A percentile compares a stretch with the other conserved stretches of the same genome.
Evolutionary conservation across 2,113 vertebrate genomes (phyloP).

Genomic region (Esox niger): DNA sequence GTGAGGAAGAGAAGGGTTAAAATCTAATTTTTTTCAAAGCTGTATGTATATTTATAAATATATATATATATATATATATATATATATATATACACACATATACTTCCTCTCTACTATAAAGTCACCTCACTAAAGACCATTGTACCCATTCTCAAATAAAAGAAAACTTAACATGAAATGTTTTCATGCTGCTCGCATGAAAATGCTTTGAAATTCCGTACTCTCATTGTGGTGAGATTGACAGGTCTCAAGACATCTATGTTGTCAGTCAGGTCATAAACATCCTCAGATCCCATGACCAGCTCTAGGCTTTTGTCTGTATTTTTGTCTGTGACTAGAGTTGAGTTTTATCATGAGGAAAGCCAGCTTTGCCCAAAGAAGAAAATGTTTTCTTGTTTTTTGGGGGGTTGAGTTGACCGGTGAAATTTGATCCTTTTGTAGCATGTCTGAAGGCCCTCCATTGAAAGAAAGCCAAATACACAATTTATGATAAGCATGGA

Average conservation of each 20-base stretch:
- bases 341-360: constrained; percentile 8
- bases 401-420: constrained; percentile 30
- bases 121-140: no score
- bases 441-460: constrained; percentile 51
- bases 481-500: constrained; percentile 63
- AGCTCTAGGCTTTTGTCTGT: not conserved
- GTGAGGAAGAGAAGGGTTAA: no score
- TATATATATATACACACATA: no score
- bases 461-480: constrained; percentile 54
- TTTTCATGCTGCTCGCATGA: not conserved
- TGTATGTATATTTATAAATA: no score
- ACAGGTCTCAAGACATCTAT: constrained; percentile 34
- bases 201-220: constrained; percentile 39
- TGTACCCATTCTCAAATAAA: no score
- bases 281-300: constrained; percentile 2
- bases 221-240: constrained; percentile 36
- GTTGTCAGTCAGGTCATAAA: constrained; percentile 56
- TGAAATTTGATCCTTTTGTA: constrained; percentile 57
- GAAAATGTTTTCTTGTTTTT: constrained; percentile 43
- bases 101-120: no score
- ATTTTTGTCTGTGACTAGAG: constrained; percentile 31
- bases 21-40: no score
- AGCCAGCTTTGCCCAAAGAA: constrained; percentile 23
- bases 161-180: constrained; percentile 1
- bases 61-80: no score